Conservation (phyloP, 2,888 invertebrate genomes). For the Venusia cambrica region DNA sequence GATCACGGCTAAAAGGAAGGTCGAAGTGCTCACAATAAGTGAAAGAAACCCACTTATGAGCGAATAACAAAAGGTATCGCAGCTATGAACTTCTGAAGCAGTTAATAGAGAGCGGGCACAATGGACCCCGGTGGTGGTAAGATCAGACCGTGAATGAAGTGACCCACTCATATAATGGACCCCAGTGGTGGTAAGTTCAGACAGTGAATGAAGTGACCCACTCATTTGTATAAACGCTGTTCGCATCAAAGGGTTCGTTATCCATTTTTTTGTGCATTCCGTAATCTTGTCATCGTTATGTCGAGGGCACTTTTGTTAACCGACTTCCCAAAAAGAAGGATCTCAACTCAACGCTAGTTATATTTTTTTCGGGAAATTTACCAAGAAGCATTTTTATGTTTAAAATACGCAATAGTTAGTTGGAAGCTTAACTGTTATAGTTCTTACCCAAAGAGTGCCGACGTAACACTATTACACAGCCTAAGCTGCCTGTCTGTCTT, state of each 20-base stretch:
- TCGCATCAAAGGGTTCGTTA: slow-evolving; percentile 52
- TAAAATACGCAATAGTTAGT: no score
- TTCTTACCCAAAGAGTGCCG: no score
- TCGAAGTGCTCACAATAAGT: slow-evolving; percentile 47
- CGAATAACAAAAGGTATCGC: slow-evolving; percentile 55
- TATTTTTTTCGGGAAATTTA: no score
- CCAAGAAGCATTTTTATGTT: no score
- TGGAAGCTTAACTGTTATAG: no score
- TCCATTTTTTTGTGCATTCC: slow-evolving; percentile 39
- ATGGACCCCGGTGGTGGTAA: slow-evolving; percentile 57
- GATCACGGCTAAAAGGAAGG: slow-evolving; percentile 50
- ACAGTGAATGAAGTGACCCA: slow-evolving; percentile 55
- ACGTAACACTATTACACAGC: no score
- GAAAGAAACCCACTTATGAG: slow-evolving; percentile 50
- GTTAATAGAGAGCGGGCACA: slow-evolving; percentile 66
- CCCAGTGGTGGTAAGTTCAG: slow-evolving; percentile 54
- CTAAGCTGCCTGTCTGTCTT: no score
- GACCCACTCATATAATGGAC: slow-evolving; percentile 63
- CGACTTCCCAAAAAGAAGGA: no score
- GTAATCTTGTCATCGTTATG: slow-evolving; percentile 41
- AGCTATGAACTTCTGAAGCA: slow-evolving; percentile 77
- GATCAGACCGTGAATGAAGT: slow-evolving; percentile 53
- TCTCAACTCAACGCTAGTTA: no score
- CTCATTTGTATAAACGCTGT: slow-evolving; percentile 58
- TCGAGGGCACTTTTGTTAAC: no score